Evolutionary conservation across 1,140 invertebrate species (phyloP).

Genomic region (Drosophila pandora): DNA sequence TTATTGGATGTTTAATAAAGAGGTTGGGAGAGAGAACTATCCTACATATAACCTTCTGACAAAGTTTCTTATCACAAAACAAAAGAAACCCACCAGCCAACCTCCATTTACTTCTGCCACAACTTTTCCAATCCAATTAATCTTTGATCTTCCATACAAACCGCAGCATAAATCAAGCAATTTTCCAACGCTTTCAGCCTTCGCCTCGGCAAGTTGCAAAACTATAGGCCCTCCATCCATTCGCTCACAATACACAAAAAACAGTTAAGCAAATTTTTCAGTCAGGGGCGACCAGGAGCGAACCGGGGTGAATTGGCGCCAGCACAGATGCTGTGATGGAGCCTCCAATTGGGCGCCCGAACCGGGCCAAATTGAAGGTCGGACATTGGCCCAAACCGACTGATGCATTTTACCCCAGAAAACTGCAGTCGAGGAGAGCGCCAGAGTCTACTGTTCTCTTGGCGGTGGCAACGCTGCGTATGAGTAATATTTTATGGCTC

Average conservation of each 20-base stretch:
- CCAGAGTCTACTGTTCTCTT: conserved; percentile 3
- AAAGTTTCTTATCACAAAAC: neutral
- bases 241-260: conserved; percentile 22
- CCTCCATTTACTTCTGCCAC: neutral
- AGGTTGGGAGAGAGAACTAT: too few relatives aligned
- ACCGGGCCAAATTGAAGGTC: conserved; percentile 62
- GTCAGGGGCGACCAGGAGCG: conserved; percentile 49
- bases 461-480: conserved; percentile 44
- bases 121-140: conserved; percentile 26
- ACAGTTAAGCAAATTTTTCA: conserved; percentile 51
- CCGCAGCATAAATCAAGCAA: conserved; percentile 19
- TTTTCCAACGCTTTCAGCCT: conserved; percentile 24
- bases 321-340: conserved; percentile 15
- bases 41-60: too few relatives aligned
- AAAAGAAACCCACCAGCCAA: neutral
- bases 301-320: conserved; percentile 6
- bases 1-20: too few relatives aligned
- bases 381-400: conserved; percentile 60
- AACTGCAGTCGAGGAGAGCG: conserved; percentile 14
- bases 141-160: conserved; percentile 30
- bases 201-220: conserved; percentile 11
- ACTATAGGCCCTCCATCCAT: conserved; percentile 45
- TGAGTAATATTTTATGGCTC: conserved; percentile 40
- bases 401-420: conserved; percentile 61
- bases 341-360: conserved; percentile 29